Evolutionary conservation across 2,797 vertebrate species (phyloP), one percentile per base, ranked within the genome.

Genomic region (Neomorphus geoffroyi): DNA sequence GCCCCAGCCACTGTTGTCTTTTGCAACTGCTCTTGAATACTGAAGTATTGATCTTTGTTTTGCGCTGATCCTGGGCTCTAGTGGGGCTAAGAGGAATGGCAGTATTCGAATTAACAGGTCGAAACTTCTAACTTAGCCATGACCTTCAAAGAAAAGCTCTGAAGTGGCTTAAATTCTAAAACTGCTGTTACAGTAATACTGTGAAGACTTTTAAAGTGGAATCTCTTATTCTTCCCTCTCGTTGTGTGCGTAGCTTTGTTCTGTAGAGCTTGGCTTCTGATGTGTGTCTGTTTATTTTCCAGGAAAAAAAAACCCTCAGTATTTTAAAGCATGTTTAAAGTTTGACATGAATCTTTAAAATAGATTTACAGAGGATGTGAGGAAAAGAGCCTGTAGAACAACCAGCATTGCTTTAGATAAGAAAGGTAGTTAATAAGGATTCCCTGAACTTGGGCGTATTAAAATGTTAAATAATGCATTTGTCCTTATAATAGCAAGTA

Each of bases 141-240:
- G 81, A 84, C 26, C 78, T 61, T 70, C 83, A 80, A 94, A 86
- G 81, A 83, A 83, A 88, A 51, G 83, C 86, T 86, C 90, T 77
- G 58, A 96, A 92, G 45, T 83, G 83, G 87, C 96, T 94, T 58
- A 71, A 95, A 96, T 91, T 65, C 67, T 80, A n/a, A 62, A 92
- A 83, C 53, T n/a, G 67, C 61, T 88, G 13, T 92, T 88, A 27
- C 24, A 81, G 48, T 39, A 78, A 39, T 72, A 12, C 41, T 70
- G 8, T 61, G 67, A 86, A 95, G 90, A 58, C 64, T 94, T 79
- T 61, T 45, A 78, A 78, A 32, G 13, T 23, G 39, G 83, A 69
- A 57, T 71, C 43, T 74, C 51, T 72, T 37, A 13, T 26, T 24
- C 65, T 39, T 93, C 21, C n/a, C 48, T 87, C 60, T 86, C 4